Conservation (phyloP, 2,888 invertebrate genomes). For the Micoletzkya japonica region DNA sequence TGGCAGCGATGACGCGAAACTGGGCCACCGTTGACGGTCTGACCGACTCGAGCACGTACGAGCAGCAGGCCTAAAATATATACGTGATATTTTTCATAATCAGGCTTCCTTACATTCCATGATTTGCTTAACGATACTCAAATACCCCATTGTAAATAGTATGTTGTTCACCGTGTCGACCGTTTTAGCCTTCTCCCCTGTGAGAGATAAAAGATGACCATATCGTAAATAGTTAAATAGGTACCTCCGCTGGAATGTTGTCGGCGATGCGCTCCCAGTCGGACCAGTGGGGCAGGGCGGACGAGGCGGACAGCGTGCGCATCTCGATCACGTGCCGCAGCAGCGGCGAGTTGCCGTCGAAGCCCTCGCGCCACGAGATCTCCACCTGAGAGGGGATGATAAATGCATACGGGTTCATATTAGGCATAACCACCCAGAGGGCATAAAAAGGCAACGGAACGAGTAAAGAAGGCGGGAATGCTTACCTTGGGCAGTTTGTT, state of each 20-base stretch:
- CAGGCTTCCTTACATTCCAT: too few relatives aligned
- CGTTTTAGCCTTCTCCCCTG: too few relatives aligned
- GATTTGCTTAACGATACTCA: too few relatives aligned
- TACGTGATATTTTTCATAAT: too few relatives aligned
- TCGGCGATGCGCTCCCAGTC: constrained; percentile 71
- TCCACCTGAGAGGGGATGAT: constrained; percentile 71
- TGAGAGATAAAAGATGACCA: too few relatives aligned
- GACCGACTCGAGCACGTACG: constrained; percentile 72
- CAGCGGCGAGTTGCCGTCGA: constrained; percentile 94
- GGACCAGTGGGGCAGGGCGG: constrained; percentile 46
- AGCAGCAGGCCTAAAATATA: constrained; percentile 39
- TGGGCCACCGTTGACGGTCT: constrained; percentile 94
- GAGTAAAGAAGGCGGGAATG: too few relatives aligned
- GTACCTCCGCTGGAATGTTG: too few relatives aligned
- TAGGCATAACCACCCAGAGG: not conserved
- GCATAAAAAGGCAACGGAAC: not conserved
- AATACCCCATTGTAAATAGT: too few relatives aligned
- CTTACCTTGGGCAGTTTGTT: constrained; percentile 27
- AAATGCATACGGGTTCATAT: not conserved
- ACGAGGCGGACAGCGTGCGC: constrained; percentile 76
- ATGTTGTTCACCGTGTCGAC: too few relatives aligned
- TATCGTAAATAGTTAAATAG: too few relatives aligned
- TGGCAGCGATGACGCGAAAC: constrained; percentile 93
- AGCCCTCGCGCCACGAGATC: constrained; percentile 90
- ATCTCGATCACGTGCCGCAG: constrained; percentile 88